Evolutionary conservation across 2,888 invertebrate species (phyloP), one percentile per base, ranked within the genome.

Genomic region (Agrotis clavis): DNA sequence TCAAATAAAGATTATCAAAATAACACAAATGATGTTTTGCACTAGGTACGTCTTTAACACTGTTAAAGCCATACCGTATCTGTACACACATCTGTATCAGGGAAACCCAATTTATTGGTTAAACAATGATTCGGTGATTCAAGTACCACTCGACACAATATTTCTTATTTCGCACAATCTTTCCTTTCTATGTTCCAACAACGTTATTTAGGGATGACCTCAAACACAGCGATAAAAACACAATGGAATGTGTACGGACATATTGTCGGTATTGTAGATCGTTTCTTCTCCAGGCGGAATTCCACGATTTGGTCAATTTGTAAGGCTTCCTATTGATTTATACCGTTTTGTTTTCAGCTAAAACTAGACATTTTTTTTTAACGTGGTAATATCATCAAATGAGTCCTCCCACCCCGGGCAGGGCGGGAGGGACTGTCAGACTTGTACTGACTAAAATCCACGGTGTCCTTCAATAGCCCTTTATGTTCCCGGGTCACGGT

Each of bases 201-300:
- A 13, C 18, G 48, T 66, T 78, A 74, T 79, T 78, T 74, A 47
- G 50, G 59, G 67, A 77, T 51, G 63, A 63, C 79, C 79, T 77
- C 63, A 54, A 64, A 51, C 11, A 47, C n/a, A n/a, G 47, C 48
- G 56, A 79, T 77, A 67, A 65, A 78, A 79, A 74, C 56, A 61
- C 70, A 80, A 67, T 56, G 63, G 63, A 70, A 80, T 80, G 60
- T 18, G 54, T 72, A 56, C 25, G 48, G 21, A 21, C 13, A 18
- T 64, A 9, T 19, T 5, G 19, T 75, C 53, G 7, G 48, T 65
- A 60, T 30, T 14, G 13, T 35, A 53, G 30, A 35, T 62, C n/a
- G 56, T 61, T 75, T 63, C 2, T 53, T 61, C 13, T 48, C 11
- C 47, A 63, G 16, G 9, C 21, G 16, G 18, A 60, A 67, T 75